phyloP scores from a whole-genome alignment of 2,113 vertebrate species.

The Heloderma charlesbogerti region DNA sequence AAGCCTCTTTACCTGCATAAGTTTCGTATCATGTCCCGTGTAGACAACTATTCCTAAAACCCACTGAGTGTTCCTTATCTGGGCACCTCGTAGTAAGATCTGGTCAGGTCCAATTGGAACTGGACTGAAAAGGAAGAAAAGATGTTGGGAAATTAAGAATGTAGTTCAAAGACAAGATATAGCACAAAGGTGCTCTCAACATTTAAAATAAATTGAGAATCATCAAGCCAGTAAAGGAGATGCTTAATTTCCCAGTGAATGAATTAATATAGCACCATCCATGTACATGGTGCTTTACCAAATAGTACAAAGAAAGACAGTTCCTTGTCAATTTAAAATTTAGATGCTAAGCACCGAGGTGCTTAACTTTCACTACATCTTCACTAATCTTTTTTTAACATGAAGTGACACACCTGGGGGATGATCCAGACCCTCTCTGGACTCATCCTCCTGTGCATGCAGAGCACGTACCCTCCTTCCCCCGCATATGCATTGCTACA shows the following conservation, averaged over 20 bases:
- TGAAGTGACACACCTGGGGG: neutral
- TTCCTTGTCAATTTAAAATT: neutral
- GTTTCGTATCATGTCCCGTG: constrained; percentile 97
- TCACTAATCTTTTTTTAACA: neutral
- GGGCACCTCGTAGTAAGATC: constrained; percentile 92
- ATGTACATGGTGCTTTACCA: neutral
- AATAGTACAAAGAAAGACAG: neutral
- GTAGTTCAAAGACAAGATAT: neutral
- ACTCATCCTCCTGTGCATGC: neutral
- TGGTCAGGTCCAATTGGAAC: constrained; percentile 92
- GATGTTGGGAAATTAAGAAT: constrained; percentile 19
- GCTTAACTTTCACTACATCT: neutral
- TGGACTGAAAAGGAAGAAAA: constrained; percentile 76
- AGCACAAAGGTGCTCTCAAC: neutral
- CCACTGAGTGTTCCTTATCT: constrained; percentile 96
- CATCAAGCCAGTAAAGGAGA: neutral
- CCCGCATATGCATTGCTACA: neutral
- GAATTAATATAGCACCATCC: neutral
- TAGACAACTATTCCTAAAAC: constrained; percentile 94
- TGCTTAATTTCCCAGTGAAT: neutral
- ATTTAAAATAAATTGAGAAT: neutral
- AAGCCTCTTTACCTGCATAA: constrained; percentile 92
- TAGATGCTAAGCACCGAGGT: neutral
- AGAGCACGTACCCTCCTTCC: too few species aligned
- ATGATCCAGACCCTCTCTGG: neutral